These are phyloP conservation scores for Lota lota DNA, from an alignment of 2,113 vertebrate genomes.

Conservation along the genomic window DNA sequence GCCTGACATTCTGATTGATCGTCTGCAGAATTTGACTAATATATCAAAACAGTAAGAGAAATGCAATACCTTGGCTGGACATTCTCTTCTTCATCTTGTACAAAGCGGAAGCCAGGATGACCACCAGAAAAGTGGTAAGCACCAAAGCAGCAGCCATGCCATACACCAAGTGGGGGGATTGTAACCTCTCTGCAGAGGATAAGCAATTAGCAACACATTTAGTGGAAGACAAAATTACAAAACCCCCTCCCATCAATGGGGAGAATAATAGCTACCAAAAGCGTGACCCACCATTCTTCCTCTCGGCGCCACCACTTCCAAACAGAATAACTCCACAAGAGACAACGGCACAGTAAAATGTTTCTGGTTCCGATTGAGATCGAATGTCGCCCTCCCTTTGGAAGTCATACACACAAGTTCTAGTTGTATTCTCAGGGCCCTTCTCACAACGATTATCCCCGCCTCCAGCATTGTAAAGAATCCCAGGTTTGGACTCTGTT, in stretches of 20 bases:
- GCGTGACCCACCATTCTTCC: too few relatives aligned
- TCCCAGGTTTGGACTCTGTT: conserved; percentile 15
- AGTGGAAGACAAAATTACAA: too few relatives aligned
- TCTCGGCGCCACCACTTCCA: too few relatives aligned
- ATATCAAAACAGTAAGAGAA: too few relatives aligned
- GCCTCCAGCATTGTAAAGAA: conserved; percentile 27
- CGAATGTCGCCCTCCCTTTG: conserved; percentile 14
- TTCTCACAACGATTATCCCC: conserved; percentile 10
- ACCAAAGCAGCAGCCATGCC: conserved; percentile 19
- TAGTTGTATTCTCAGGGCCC: conserved; percentile 14
- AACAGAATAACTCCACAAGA: too few relatives aligned
- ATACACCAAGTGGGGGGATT: conserved; percentile 5
- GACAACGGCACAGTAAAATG: too few relatives aligned
- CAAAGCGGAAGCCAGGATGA: conserved; percentile 4
- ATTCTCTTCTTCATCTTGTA: conserved; percentile 15
- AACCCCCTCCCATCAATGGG: too few relatives aligned
- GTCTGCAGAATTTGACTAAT: too few relatives aligned
- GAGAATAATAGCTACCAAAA: too few relatives aligned
- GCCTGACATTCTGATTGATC: too few relatives aligned
- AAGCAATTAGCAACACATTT: conserved; percentile 24
- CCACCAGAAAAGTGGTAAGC: conserved; percentile 19
- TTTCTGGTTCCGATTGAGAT: too few relatives aligned
- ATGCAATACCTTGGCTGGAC: background rate
- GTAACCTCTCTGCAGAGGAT: conserved; percentile 9
- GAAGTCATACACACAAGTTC: conserved; percentile 21